Percentiles rank a stretch among this genome's conserved stretches.
phyloP scores from a whole-genome alignment of 2,888 invertebrate species.

The Dysmachus trigonus region DNA sequence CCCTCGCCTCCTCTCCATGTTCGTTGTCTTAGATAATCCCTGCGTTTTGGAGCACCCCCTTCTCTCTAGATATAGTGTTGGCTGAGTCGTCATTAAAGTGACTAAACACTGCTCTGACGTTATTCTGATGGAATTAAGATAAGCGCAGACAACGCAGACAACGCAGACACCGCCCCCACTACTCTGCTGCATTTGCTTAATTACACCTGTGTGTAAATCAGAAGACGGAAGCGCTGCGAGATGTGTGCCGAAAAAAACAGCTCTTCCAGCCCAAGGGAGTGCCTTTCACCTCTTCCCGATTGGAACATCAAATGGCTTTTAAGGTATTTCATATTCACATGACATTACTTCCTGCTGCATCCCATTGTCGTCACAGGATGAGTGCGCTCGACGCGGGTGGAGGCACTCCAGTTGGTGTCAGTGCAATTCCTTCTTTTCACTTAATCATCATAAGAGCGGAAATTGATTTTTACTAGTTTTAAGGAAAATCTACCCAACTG shows the following conservation, averaged over 20 bases:
- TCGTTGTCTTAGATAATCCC: neutral
- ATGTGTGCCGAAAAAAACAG: neutral
- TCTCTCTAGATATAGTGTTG: neutral
- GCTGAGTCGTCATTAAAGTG: neutral
- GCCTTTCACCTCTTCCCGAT: neutral
- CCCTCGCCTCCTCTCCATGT: neutral
- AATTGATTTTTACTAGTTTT: slow-evolving; percentile 24
- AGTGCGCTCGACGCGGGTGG: neutral
- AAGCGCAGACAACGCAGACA: neutral
- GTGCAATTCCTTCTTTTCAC: slow-evolving; percentile 5
- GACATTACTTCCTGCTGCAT: neutral
- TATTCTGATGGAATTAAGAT: neutral
- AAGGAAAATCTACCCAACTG: neutral
- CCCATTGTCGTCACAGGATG: slow-evolving; percentile 5
- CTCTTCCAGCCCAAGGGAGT: neutral
- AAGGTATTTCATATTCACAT: slow-evolving; percentile 25
- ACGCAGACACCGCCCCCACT: neutral
- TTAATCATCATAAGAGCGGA: slow-evolving; percentile 29
- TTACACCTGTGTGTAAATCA: neutral
- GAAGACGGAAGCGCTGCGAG: neutral
- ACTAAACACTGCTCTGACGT: neutral
- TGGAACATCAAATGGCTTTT: slow-evolving; percentile 37
- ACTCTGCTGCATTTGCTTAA: slow-evolving; percentile 19
- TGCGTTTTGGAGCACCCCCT: neutral
- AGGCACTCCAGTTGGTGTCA: neutral